Conservation (phyloP, 1,140 invertebrate species). For the Yoshiicerus persimilis region DNA sequence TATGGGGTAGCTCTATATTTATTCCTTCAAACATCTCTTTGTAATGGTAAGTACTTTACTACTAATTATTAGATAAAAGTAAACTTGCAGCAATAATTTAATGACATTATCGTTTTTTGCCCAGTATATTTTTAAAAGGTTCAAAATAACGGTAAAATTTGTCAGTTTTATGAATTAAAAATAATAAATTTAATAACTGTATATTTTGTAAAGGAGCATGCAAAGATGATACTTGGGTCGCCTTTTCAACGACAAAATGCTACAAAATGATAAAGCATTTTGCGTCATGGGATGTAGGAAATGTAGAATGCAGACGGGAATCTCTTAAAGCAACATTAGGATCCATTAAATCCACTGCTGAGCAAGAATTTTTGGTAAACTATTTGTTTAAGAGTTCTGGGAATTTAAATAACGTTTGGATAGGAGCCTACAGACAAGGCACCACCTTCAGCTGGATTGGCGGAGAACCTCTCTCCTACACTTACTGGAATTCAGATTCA, state of each 20-base stretch:
- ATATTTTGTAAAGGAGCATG: neutral
- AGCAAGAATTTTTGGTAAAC: neutral
- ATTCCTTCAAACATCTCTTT: too few relatives aligned
- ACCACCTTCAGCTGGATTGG: neutral
- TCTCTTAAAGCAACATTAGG: neutral
- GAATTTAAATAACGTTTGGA: neutral
- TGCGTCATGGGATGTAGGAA: neutral
- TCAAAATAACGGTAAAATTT: too few relatives aligned
- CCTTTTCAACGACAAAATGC: neutral
- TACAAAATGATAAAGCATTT: neutral
- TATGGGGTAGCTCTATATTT: too few relatives aligned
- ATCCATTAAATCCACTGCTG: neutral
- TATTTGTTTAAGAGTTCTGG: neutral
- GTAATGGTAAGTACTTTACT: too few relatives aligned
- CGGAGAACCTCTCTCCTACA: neutral
- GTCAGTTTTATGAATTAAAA: too few relatives aligned
- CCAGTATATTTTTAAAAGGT: too few relatives aligned
- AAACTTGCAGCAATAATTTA: too few relatives aligned
- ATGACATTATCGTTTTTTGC: too few relatives aligned
- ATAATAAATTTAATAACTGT: too few relatives aligned
- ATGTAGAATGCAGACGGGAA: neutral
- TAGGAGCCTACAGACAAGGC: neutral
- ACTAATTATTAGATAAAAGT: too few relatives aligned
- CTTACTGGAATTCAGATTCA: neutral
- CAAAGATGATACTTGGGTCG: neutral